These are phyloP conservation scores for Sycobia sp. DNA, from an alignment of 1,140 invertebrate species.

Conservation along the genomic window DNA sequence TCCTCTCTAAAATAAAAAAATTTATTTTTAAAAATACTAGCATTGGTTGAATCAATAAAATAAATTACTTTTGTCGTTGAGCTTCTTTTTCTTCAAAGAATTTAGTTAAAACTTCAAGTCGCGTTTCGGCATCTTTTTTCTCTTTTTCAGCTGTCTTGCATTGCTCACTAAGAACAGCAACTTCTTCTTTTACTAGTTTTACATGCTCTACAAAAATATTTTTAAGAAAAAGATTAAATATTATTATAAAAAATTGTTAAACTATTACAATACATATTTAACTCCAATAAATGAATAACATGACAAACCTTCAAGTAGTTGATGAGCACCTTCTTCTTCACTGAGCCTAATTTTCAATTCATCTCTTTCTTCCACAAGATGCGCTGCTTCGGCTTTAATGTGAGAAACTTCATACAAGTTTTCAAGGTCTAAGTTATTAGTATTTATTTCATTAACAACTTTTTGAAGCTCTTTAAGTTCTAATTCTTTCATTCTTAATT, in stretches of 20 bases:
- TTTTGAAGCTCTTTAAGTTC: constrained; percentile 52
- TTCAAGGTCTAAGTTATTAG: constrained; percentile 54
- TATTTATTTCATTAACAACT: constrained; percentile 49
- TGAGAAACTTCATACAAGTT: constrained; percentile 55
- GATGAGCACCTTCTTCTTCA: constrained; percentile 55
- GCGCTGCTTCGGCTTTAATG: constrained; percentile 50
- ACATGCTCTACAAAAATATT: constrained; percentile 53
- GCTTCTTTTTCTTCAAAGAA: constrained; percentile 90
- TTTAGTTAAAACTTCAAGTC: constrained; percentile 81
- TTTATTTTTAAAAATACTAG: constrained; percentile 17
- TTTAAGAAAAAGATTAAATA: background rate
- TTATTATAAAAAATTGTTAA: too few relatives aligned
- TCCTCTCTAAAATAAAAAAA: constrained; percentile 69
- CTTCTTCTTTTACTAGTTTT: constrained; percentile 58
- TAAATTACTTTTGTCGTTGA: constrained; percentile 77
- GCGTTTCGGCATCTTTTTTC: constrained; percentile 79
- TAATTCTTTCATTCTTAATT: constrained; percentile 51
- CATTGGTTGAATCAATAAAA: background rate
- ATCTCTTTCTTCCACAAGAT: constrained; percentile 54
- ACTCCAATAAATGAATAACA: background rate
- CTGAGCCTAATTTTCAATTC: constrained; percentile 55
- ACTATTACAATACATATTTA: constrained; percentile 6
- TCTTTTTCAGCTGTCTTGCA: constrained; percentile 76
- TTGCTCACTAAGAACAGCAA: constrained; percentile 66
- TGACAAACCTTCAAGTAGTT: constrained; percentile 54